Base-by-base conservation (phyloP, 2,888 invertebrate species). In the Keiferia lycopersicella region DNA sequence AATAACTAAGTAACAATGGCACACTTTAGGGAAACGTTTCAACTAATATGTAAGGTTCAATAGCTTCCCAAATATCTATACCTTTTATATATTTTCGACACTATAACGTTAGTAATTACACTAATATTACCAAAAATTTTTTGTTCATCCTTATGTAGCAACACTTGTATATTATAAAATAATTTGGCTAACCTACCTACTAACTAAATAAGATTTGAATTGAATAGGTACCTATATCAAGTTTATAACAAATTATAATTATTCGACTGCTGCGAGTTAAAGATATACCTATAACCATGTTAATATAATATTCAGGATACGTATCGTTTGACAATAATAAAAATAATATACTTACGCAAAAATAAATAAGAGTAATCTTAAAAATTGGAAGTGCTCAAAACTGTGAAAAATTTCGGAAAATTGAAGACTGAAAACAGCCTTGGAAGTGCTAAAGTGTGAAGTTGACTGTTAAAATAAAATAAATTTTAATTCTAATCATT, bases 361-460 rank as follows among this genome's bases (percentile, higher is more conserved):
- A 38, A 16, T 18, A 16, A 57, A 20, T 8, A 14, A 38, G 38
- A 18, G 11, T 38, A 18, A 34, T n/a, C 16, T 34, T 34, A 30
- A 20, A 34, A 14, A 63, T 56, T 56, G 11, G 41, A 62, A 65
- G 63, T 66, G 64, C 64, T 64, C 65, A 67, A 67, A 60, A 11
- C 59, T 38, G 51, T 64, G 64, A 58, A 65, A 34, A 60, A 18
- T 62, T 57, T 59, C 16, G 34, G 18, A 48, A 64, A 60, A 50
- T 57, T 45, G 39, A 68, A 66, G 68, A 65, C 68, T 68, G 68
- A 66, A 18, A 38, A 8, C 8, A 45, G 58, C 59, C 58, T 53
- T 63, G 58, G 62, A 34, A 34, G 63, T 66, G 64, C 53, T 64
- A 50, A 64, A 66, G 45, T 30, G n/a, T 34, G 34, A 34, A 34